Evolutionary conservation across 23 tunicate genomes (phyloP), one percentile per base, ranked within the genome.

Genomic region (Clavelina lepadiformis): DNA sequence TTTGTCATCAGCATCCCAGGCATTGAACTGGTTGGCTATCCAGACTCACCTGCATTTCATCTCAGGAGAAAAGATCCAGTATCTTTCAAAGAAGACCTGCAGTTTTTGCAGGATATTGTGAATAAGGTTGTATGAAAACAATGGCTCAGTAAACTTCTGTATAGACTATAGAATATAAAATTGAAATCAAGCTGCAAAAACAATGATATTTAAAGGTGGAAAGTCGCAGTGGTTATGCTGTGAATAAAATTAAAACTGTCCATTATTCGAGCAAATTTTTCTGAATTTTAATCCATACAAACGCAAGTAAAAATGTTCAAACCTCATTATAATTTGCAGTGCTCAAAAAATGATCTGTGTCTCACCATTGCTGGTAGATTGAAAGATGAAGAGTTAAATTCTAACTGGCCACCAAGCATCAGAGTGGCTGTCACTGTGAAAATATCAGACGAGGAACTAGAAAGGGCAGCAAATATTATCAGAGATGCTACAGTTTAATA

Each of bases 1-100:
- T n/a, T n/a, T n/a, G n/a, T 38, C 18, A 18, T 19, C 57, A 74
- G 81, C 26, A 60, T 74, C 24, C 25, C 56, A n/a, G 13, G 51
- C 31, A 19, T 86, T 24, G 81, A 79, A 66, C 58, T 86, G 2
- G 29, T 35, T 3, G 95, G 95, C 15, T 79, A 79, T 65, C 67
- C 66, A n/a, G 86, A 79, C 38, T 86, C 95, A 34, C 86, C 95
- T 7, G 41, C 86, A 15, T 86, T 86, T 33, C 95, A 86, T 58
- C 38, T 86, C 18, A 64, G 66, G 21, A 30, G 75, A 24, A 64
- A 25, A 15, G 33, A 25, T 31, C 28, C 81, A n/a, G 35, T 72
- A 0, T 23, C 44, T 15, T 55, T 7, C n/a, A 28, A 62, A 38
- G 65, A 61, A 24, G 75, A 67, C 5, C 22, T 59, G 22, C 56